A percentile compares a stretch with the other conserved stretches of the same genome.
phyloP scores from a whole-genome alignment of 23 tunicate species.

The Ascidia mentula region DNA sequence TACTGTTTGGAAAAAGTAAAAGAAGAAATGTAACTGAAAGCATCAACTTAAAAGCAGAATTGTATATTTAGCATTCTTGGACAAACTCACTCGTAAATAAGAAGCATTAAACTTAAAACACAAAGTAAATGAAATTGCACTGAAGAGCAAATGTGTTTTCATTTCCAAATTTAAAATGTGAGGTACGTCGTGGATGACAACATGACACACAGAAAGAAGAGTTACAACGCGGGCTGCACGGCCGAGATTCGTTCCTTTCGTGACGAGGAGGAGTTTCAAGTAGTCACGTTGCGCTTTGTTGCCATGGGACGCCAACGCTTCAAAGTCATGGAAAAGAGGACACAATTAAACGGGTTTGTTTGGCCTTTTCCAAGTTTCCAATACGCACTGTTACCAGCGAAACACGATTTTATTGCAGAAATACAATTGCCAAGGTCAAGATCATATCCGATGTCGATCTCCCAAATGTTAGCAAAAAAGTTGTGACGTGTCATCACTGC shows the following conservation, averaged over 20 bases:
- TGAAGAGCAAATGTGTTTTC: too few species aligned
- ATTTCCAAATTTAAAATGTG: too few species aligned
- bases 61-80: too few species aligned
- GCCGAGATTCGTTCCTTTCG: slow-evolving; percentile 78
- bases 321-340: slow-evolving; percentile 49
- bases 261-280: slow-evolving; percentile 42
- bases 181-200: neutral
- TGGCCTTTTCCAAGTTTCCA: too few species aligned
- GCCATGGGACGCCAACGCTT: slow-evolving; percentile 81
- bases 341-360: slow-evolving; percentile 66
- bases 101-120: too few species aligned
- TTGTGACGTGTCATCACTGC: neutral
- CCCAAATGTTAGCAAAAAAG: neutral
- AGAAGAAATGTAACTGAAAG: too few species aligned
- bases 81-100: too few species aligned
- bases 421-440: slow-evolving; percentile 37
- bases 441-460: slow-evolving; percentile 31
- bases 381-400: too few species aligned
- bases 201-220: neutral
- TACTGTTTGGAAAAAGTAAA: too few species aligned
- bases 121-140: too few species aligned
- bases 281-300: slow-evolving; percentile 32
- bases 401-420: slow-evolving; percentile 26
- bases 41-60: too few species aligned
- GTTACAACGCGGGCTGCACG: slow-evolving; percentile 70